Conservation (phyloP, 2,888 invertebrate species). For the Orthosia gracilis region DNA sequence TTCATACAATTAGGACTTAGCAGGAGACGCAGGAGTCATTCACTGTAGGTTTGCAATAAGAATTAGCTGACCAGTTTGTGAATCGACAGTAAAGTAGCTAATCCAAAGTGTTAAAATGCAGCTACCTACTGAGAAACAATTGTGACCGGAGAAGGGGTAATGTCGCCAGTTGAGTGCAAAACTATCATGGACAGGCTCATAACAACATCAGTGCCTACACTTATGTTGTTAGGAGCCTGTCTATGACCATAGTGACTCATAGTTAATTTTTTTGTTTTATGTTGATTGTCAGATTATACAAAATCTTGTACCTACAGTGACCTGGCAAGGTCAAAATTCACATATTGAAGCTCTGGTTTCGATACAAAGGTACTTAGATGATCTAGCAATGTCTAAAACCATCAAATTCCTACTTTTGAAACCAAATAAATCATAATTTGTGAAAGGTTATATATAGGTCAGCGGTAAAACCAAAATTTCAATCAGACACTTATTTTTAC, state of each 20-base stretch:
- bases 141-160: neutral
- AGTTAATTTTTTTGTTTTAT: neutral
- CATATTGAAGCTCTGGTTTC: neutral
- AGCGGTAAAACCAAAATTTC: conserved; percentile 4
- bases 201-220: neutral
- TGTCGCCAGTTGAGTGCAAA: neutral
- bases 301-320: neutral
- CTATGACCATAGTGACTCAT: neutral
- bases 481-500: neutral
- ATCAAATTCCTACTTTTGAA: neutral
- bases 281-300: no score
- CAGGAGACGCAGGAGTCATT: neutral
- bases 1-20: no score
- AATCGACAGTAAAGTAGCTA: neutral
- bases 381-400: neutral
- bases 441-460: neutral
- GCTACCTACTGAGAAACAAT: neutral
- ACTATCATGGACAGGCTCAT: neutral
- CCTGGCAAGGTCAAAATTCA: neutral
- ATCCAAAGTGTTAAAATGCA: no score
- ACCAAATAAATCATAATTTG: neutral
- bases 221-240: no score
- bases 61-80: neutral
- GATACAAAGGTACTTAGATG: neutral
- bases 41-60: neutral